A percentile compares a stretch with the other conserved stretches of the same genome.
phyloP scores from a whole-genome alignment of 1,140 invertebrate genomes.

The Grapholita molesta region DNA sequence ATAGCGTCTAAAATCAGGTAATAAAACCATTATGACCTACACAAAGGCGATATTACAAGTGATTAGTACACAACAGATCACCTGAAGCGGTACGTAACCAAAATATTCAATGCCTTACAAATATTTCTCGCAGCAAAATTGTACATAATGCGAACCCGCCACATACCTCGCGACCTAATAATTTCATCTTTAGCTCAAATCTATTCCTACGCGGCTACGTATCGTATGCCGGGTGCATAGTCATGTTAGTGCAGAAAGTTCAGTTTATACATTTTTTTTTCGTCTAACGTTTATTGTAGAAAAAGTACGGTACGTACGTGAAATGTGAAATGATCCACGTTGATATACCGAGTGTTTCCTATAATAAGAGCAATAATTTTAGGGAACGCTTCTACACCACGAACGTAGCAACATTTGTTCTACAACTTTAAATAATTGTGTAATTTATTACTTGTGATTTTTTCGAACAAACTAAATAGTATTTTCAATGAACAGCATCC shows the following conservation, averaged over 20 bases:
- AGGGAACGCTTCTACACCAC: too few species aligned
- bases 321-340: too few species aligned
- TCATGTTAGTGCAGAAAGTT: background rate
- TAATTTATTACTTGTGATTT: too few species aligned
- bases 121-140: background rate
- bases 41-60: background rate
- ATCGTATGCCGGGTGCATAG: background rate
- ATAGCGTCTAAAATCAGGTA: too few species aligned
- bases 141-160: background rate
- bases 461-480: too few species aligned
- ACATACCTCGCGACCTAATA: conserved; percentile 13
- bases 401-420: too few species aligned
- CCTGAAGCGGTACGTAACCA: background rate
- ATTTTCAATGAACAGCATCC: too few species aligned
- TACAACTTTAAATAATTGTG: too few species aligned
- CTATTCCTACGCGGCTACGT: background rate
- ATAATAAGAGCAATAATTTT: too few species aligned
- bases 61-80: background rate
- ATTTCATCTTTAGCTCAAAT: conserved; percentile 5
- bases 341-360: too few species aligned
- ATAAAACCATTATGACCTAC: background rate
- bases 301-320: too few species aligned
- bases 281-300: too few species aligned
- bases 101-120: background rate
- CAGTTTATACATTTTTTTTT: background rate